These are phyloP conservation scores for Drosophila biarmipes DNA, from an alignment of 1,140 invertebrate species.

Conservation along the genomic window DNA sequence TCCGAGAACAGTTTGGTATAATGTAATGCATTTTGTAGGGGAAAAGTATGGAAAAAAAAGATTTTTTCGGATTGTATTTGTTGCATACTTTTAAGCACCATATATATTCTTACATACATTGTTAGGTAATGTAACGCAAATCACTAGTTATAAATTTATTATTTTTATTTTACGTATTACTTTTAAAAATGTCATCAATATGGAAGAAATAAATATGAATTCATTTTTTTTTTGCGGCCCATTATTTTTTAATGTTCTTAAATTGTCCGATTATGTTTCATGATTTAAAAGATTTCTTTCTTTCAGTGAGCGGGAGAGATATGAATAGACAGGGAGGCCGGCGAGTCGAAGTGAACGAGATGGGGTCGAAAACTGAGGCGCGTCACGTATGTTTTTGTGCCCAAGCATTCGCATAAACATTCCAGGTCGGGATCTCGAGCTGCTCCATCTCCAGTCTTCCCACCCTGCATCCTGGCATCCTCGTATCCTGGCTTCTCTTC, in stretches of 20 bases:
- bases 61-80: too few relatives aligned
- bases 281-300: background rate
- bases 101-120: too few relatives aligned
- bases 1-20: too few relatives aligned
- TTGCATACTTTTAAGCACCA: too few relatives aligned
- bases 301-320: background rate
- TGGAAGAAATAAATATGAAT: too few relatives aligned
- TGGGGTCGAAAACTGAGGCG: constrained; percentile 32
- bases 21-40: too few relatives aligned
- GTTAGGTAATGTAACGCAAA: too few relatives aligned
- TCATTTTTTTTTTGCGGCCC: too few relatives aligned
- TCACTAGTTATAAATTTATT: too few relatives aligned
- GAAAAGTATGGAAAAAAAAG: too few relatives aligned
- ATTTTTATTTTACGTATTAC: too few relatives aligned
- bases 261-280: background rate
- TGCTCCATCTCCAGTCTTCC: background rate
- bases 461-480: background rate
- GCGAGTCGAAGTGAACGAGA: constrained; percentile 6
- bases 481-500: constrained; percentile 22
- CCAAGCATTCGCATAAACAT: constrained; percentile 81
- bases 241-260: background rate
- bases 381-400: constrained; percentile 80
- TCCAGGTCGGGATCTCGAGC: constrained; percentile 51
- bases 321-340: background rate
- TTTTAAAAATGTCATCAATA: too few relatives aligned